phyloP scores from a whole-genome alignment of 92 coral and sea anemone species.

The Epizoanthus rinbou region DNA sequence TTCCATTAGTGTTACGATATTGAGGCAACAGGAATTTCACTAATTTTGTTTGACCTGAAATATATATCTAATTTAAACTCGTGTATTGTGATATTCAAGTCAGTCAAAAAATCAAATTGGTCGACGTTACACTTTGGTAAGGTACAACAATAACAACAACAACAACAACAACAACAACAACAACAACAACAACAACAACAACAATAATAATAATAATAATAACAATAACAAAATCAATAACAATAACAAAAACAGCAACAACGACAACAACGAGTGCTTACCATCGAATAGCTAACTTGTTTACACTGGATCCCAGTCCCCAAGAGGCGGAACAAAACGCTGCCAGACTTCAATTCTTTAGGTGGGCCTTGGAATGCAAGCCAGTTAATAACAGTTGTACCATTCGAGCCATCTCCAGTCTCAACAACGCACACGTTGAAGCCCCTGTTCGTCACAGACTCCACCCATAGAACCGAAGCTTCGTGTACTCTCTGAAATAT shows the following conservation, averaged over 20 bases:
- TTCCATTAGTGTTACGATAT: too few relatives aligned
- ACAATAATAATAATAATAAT: too few relatives aligned
- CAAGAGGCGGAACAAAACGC: not conserved
- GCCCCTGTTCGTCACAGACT: constrained; percentile 12
- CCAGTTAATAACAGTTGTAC: not conserved
- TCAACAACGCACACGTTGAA: constrained; percentile 15
- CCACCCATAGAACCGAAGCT: constrained; percentile 23
- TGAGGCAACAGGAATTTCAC: too few relatives aligned
- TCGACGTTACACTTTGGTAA: too few relatives aligned
- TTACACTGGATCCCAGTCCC: constrained; percentile 14
- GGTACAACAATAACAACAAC: not conserved
- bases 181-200: not conserved
- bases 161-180: not conserved
- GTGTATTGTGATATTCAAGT: too few relatives aligned
- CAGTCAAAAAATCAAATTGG: too few relatives aligned
- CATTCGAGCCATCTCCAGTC: constrained; percentile 19
- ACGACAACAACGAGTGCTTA: too few relatives aligned
- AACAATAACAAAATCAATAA: too few relatives aligned
- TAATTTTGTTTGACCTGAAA: too few relatives aligned
- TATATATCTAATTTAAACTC: too few relatives aligned
- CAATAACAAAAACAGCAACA: too few relatives aligned
- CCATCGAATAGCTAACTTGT: not conserved
- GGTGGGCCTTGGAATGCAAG: constrained; percentile 28
- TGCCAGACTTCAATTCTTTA: constrained; percentile 7
- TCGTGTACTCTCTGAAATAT: not conserved